A percentile compares a stretch with the other conserved stretches of the same genome.
Evolutionary conservation across 1,140 invertebrate species (phyloP).

Genomic region (Pseudachorutes palmiensis): DNA sequence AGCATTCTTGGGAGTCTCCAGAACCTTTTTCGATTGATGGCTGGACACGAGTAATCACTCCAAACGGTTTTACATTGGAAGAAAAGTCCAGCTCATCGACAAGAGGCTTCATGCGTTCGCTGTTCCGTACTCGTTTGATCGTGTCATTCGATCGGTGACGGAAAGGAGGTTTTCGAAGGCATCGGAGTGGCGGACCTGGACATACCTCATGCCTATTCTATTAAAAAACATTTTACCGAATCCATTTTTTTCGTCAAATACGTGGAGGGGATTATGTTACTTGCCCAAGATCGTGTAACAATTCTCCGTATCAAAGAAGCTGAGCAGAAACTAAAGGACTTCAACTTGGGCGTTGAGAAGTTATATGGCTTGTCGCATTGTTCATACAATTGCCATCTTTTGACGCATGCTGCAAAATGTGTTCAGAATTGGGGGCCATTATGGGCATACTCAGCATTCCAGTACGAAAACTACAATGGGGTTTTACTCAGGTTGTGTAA

Average conservation of each 20-base stretch:
- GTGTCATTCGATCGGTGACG: slow-evolving; percentile 24
- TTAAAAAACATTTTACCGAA: slow-evolving; percentile 29
- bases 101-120: not conserved
- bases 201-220: slow-evolving; percentile 31
- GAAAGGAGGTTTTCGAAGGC: slow-evolving; percentile 36
- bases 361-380: slow-evolving; percentile 28
- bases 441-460: slow-evolving; percentile 37
- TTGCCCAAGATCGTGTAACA: slow-evolving; percentile 4
- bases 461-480: slow-evolving; percentile 36
- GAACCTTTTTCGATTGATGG: slow-evolving; percentile 20
- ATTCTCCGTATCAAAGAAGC: slow-evolving; percentile 16
- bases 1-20: not conserved
- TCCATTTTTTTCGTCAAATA: slow-evolving; percentile 34
- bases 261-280: slow-evolving; percentile 9
- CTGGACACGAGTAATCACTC: not conserved
- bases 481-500: slow-evolving; percentile 8
- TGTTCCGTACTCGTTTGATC: not conserved
- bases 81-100: not conserved
- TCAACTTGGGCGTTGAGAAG: slow-evolving; percentile 18
- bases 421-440: slow-evolving; percentile 34
- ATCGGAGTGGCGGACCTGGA: slow-evolving; percentile 37
- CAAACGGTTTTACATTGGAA: not conserved
- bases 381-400: slow-evolving; percentile 34
- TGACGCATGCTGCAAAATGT: slow-evolving; percentile 24
- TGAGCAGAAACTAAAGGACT: slow-evolving; percentile 19